These are phyloP conservation scores for Todiramphus saurophagus DNA, from an alignment of 2,113 vertebrate genomes.

Conservation along the genomic window DNA sequence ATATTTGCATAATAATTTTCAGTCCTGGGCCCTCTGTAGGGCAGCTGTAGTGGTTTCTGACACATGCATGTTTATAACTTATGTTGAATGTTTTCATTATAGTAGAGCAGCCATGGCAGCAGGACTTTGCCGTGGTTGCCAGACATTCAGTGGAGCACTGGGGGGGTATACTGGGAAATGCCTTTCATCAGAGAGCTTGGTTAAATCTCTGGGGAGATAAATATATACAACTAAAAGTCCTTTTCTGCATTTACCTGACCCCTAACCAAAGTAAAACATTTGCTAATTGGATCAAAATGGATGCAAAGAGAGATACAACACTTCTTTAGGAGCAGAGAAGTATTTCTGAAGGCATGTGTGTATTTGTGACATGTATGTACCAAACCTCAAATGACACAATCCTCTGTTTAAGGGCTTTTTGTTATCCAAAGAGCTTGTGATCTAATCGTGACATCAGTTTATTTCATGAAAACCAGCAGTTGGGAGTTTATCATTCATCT, in stretches of 20 bases:
- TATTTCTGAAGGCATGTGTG: neutral
- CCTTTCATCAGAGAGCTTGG: neutral
- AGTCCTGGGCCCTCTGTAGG: neutral
- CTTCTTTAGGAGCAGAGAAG: neutral
- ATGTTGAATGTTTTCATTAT: neutral
- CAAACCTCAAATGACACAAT: neutral
- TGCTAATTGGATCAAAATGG: neutral
- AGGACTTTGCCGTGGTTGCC: neutral
- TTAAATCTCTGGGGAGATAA: neutral
- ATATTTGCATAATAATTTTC: neutral
- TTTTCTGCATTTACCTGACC: neutral
- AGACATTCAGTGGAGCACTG: neutral
- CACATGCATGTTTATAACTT: neutral
- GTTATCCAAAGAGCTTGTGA: neutral
- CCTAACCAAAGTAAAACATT: neutral
- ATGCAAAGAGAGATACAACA: neutral
- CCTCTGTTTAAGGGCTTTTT: neutral
- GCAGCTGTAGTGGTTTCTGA: neutral
- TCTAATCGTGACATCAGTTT: neutral
- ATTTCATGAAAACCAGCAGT: neutral
- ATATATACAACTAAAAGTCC: neutral
- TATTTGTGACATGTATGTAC: neutral
- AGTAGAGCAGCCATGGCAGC: neutral
- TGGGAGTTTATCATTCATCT: neutral
- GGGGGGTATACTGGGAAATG: neutral